These are phyloP conservation scores for Tychaedon coryphoeus DNA, from an alignment of 2,113 vertebrate genomes.

Conservation along the genomic window DNA sequence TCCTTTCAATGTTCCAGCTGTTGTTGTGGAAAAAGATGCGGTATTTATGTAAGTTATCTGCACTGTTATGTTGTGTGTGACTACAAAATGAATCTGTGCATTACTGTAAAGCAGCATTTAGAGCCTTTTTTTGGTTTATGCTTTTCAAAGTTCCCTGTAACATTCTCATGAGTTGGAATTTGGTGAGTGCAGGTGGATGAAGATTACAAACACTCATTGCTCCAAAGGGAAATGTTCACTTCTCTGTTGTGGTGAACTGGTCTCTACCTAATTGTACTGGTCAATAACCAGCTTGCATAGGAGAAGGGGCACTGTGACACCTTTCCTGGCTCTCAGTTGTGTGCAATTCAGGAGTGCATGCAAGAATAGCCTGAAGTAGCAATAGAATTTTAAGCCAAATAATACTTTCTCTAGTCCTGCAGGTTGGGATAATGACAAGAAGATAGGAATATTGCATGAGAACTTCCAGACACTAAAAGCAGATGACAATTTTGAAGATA, in stretches of 20 bases:
- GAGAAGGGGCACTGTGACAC: neutral
- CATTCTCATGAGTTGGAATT: neutral
- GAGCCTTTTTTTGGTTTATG: neutral
- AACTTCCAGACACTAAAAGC: conserved; percentile 94
- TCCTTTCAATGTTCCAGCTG: conserved; percentile 88
- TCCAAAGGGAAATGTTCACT: neutral
- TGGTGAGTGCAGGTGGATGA: neutral
- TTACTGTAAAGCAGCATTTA: neutral
- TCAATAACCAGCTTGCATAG: neutral
- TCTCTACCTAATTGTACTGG: neutral
- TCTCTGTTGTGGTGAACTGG: neutral
- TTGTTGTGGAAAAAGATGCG: conserved; percentile 96
- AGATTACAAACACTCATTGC: neutral
- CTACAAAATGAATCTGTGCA: neutral
- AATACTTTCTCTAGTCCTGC: conserved; percentile 81
- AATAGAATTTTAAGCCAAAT: neutral
- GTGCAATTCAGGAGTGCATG: neutral
- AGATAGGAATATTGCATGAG: conserved; percentile 96
- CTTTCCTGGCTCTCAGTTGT: neutral
- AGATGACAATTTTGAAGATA: conserved; percentile 93
- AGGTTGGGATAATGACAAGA: conserved; percentile 99
- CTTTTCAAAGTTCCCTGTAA: neutral
- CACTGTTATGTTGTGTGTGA: neutral
- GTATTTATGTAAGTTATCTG: conserved; percentile 91
- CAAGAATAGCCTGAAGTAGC: neutral